Base-by-base conservation (phyloP, 2,888 invertebrate genomes). In the Melanostoma mellinum region DNA sequence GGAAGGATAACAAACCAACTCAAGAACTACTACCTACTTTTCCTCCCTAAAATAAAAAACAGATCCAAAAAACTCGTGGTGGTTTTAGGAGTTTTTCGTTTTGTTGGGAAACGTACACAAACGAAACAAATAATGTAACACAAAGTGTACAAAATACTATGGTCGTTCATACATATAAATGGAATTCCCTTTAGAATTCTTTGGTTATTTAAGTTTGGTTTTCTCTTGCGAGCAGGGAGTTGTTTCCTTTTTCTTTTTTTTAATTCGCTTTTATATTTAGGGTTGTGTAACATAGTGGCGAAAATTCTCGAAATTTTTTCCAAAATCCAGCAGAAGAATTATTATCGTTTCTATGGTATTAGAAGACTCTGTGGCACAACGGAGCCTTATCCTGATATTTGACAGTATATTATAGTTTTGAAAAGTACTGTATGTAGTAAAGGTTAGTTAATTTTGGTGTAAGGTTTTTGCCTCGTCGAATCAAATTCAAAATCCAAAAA, bases 1-100 rank as follows among this genome's bases (percentile, higher is more conserved):
- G 79, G 74, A 75, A 40, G 79, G 74, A 75, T 79, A 79, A 79
- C 79, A 74, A 67, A 75, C 74, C 61, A 75, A 75, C 55, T 74
- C 38, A 61, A 78, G 65, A 78, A 78, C 74, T 74, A 78, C 78
- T 74, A 74, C 69, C 20, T 20, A 20, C 20, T 20, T 20, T 20
- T 20, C 20, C 20, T 20, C 20, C 20, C 20, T 20, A 20, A 20
- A 20, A 20, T 1, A 20, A 60, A 65, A 84, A 67, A 78, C 72
- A 61, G 53, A 40, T 32, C 3, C 10, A 60, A 44, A 10, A 33
- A 3, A 60, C 56, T 10, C 4, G 35, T 53, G 32, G 58, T 65
- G 63, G 63, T 72, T 53, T n/a, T n/a, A 33, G 60, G 33, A 58
- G 40, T 58, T 48, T 33, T 63, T 36, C 50, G 58, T 71, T 67